phyloP scores from a whole-genome alignment of 1,140 invertebrate species.

The Aphis craccivora region DNA sequence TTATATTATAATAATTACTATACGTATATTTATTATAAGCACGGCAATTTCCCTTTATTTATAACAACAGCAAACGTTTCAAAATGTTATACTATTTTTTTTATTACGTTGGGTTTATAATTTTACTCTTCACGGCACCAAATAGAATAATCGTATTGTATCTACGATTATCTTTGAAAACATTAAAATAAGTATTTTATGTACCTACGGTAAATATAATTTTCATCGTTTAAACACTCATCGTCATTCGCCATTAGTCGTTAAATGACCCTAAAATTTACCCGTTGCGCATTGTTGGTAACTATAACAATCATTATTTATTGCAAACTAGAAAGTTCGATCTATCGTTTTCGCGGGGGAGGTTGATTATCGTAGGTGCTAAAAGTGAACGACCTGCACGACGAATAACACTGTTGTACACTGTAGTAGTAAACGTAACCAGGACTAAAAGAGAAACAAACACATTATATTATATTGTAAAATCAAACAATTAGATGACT shows the following conservation, averaged over 20 bases:
- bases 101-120: not conserved
- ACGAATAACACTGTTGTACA: not conserved
- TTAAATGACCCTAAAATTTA: not conserved
- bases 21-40: not conserved
- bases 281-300: too few species aligned
- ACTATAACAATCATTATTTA: not conserved
- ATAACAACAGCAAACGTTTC: not conserved
- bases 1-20: not conserved
- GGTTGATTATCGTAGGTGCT: not conserved
- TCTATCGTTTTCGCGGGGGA: not conserved
- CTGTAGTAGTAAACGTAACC: not conserved
- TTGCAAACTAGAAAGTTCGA: not conserved
- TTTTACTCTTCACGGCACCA: not conserved
- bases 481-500: constrained; percentile 29
- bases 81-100: not conserved
- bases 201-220: not conserved
- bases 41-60: not conserved
- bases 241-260: not conserved
- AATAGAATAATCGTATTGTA: not conserved
- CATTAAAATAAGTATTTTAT: not conserved
- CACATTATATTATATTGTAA: not conserved
- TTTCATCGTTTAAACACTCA: not conserved
- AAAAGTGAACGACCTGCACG: not conserved
- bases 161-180: not conserved
- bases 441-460: constrained; percentile 1